Conservation (phyloP, 2,888 invertebrate species). For the Pelosia muscerda region DNA sequence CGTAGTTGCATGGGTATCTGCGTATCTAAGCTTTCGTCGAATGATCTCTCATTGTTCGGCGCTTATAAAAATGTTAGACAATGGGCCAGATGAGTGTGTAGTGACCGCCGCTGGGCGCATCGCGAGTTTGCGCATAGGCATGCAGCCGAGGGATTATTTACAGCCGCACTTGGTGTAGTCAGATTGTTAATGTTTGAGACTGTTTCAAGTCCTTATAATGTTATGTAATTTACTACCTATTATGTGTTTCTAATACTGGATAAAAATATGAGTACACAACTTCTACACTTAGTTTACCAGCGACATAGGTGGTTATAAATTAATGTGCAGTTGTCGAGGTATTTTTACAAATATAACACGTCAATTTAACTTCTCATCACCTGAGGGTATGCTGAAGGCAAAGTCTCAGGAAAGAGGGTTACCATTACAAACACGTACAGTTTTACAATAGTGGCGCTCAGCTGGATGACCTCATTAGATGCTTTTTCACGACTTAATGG, state of each 20-base stretch:
- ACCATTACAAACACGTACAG: too few species aligned
- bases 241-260: not conserved
- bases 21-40: constrained; percentile 58
- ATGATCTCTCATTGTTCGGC: constrained; percentile 64
- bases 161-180: not conserved
- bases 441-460: too few species aligned
- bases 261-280: too few species aligned
- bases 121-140: constrained; percentile 34
- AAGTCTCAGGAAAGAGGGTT: too few species aligned
- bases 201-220: not conserved
- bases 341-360: too few species aligned
- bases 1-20: constrained; percentile 41
- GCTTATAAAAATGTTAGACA: constrained; percentile 64
- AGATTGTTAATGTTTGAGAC: not conserved
- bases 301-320: too few species aligned
- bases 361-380: too few species aligned
- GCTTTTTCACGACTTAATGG: too few species aligned
- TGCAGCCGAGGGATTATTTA: constrained; percentile 28
- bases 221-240: not conserved
- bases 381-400: too few species aligned
- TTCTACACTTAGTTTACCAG: too few species aligned
- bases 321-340: too few species aligned
- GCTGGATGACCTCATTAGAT: too few species aligned
- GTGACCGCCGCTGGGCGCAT: constrained; percentile 59
- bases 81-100: constrained; percentile 61